phyloP scores from a whole-genome alignment of 2,888 invertebrate species.

The Volucella inanis region DNA sequence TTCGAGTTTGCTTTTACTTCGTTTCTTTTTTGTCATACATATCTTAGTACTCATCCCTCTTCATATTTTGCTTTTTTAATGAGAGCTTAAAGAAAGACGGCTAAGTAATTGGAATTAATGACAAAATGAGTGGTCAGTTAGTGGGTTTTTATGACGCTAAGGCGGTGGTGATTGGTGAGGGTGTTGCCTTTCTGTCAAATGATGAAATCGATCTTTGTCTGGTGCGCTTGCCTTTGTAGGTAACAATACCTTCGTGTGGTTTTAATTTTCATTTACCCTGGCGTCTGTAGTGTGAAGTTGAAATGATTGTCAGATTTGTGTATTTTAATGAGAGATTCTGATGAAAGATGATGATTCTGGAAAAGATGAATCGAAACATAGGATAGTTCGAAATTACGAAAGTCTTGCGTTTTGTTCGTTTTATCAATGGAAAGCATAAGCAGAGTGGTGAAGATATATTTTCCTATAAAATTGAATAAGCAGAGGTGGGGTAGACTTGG shows the following conservation, averaged over 20 bases:
- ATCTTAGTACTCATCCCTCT: conserved; percentile 4
- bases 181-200: conserved; percentile 27
- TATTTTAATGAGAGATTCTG: conserved; percentile 29
- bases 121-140: conserved; percentile 62
- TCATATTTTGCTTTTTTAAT: conserved; percentile 45
- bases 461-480: too few species aligned
- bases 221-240: conserved; percentile 19
- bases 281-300: background rate
- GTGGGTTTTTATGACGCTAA: conserved; percentile 44
- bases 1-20: conserved; percentile 17
- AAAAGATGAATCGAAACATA: too few species aligned
- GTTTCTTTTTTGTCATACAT: conserved; percentile 13
- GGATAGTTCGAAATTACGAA: too few species aligned
- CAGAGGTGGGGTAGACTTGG: too few species aligned
- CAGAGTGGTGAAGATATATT: too few species aligned
- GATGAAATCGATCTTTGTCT: conserved; percentile 40
- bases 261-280: conserved; percentile 23
- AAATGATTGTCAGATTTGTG: conserved; percentile 30
- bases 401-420: too few species aligned
- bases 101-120: conserved; percentile 64
- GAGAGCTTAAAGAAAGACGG: conserved; percentile 33
- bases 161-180: conserved; percentile 17
- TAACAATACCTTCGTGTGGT: conserved; percentile 46
- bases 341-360: background rate
- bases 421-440: too few species aligned